Evolutionary conservation across 2,113 vertebrate genomes (phyloP).

Genomic region (Hydrolagus affinis): DNA sequence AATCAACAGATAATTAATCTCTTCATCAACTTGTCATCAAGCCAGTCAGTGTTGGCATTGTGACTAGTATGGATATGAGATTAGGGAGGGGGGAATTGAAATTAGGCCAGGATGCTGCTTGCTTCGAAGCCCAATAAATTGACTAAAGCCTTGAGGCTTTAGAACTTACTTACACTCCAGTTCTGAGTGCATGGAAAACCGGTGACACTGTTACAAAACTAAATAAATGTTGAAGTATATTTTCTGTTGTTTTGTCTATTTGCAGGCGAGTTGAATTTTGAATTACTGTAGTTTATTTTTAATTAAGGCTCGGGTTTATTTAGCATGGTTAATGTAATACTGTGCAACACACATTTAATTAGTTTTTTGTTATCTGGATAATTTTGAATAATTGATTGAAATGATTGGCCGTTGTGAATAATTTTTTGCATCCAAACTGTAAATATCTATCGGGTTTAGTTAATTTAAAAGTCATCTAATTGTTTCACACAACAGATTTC

Average conservation of each 20-base stretch:
- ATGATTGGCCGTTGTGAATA: not conserved
- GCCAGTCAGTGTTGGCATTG: conserved; percentile 19
- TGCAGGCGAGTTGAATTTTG: no score
- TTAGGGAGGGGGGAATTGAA: conserved; percentile 1
- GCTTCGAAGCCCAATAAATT: conserved; percentile 2
- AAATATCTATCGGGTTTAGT: not conserved
- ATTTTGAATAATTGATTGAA: not conserved
- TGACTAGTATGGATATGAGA: conserved; percentile 18
- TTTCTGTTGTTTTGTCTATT: no score
- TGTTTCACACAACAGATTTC: not conserved
- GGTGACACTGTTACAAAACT: not conserved
- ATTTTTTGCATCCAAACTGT: not conserved
- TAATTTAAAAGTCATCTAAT: not conserved
- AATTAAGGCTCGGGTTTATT: not conserved
- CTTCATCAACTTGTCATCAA: conserved; percentile 21
- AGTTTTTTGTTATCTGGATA: not conserved
- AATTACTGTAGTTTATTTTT: not conserved
- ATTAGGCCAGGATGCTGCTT: not conserved
- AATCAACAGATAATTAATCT: conserved; percentile 31
- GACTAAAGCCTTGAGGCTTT: conserved; percentile 12
- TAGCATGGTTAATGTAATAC: not conserved
- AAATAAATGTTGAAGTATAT: not conserved
- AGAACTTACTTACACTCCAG: not conserved
- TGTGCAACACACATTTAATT: not conserved
- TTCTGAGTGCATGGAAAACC: not conserved